Conservation (phyloP, 2,113 vertebrate species). For the Enhydra lutris region DNA sequence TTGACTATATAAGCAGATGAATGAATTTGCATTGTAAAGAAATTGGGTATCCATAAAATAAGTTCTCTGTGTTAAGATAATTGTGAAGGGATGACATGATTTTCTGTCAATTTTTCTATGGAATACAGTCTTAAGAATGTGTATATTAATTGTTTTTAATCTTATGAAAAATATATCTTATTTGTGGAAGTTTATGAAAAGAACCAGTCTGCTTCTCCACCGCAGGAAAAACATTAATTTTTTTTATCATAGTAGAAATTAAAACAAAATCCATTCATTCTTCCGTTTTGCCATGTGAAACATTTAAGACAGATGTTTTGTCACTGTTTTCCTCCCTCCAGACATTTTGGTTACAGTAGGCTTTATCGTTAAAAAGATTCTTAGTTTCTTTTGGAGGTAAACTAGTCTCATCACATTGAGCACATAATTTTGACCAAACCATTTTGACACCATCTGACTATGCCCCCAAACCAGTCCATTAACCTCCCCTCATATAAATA, state of each 20-base stretch:
- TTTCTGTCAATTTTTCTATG: not conserved
- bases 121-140: not conserved
- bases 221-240: not conserved
- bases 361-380: not conserved
- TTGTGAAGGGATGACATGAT: not conserved
- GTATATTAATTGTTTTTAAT: not conserved
- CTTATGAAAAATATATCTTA: not conserved
- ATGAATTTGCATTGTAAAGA: not conserved
- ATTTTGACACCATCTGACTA: not conserved
- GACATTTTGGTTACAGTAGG: not conserved
- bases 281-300: not conserved
- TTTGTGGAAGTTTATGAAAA: not conserved
- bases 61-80: not conserved
- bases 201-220: not conserved
- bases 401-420: not conserved
- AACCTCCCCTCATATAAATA: not conserved
- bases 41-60: not conserved
- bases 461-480: not conserved
- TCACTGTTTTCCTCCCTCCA: not conserved
- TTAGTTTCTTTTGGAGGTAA: not conserved
- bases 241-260: conserved; percentile 35
- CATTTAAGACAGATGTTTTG: not conserved
- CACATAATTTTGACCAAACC: not conserved
- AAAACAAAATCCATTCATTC: not conserved
- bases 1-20: not conserved